phyloP scores from a whole-genome alignment of 2,113 vertebrate species.

The Brevimyrus niger region DNA sequence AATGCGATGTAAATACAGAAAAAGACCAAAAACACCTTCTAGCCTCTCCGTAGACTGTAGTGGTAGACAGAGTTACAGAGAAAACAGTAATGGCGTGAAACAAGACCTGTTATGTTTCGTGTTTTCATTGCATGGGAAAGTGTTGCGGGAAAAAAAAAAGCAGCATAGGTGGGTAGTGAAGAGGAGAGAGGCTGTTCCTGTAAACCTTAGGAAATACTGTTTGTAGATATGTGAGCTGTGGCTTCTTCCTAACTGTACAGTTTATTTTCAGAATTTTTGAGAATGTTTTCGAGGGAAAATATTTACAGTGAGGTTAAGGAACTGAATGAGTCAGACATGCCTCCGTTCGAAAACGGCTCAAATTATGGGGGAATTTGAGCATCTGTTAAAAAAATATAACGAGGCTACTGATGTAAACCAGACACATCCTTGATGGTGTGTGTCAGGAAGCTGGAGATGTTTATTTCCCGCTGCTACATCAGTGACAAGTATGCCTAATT shows the following conservation, averaged over 20 bases:
- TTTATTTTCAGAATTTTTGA: not conserved
- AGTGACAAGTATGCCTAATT: constrained; percentile 25
- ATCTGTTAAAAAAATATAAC: not conserved
- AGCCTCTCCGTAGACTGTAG: not conserved
- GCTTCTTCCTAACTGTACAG: not conserved
- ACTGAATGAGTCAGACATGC: not conserved
- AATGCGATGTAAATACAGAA: constrained; percentile 10
- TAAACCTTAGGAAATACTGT: not conserved
- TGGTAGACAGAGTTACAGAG: constrained; percentile 3
- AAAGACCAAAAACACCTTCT: not conserved
- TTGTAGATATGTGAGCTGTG: not conserved
- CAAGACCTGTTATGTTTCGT: constrained; percentile 6
- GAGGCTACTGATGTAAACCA: not conserved
- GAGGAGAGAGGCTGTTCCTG: not conserved
- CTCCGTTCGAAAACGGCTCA: not conserved
- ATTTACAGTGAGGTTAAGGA: not conserved
- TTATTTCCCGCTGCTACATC: constrained; percentile 7
- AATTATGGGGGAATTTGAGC: not conserved
- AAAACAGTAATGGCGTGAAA: constrained; percentile 5
- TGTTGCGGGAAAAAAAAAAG: constrained; percentile 2
- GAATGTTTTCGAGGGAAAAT: not conserved
- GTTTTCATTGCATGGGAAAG: constrained; percentile 22
- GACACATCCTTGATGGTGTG: constrained; percentile 3
- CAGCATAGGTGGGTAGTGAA: not conserved
- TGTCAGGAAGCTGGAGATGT: constrained; percentile 6